These are phyloP conservation scores for Osmoderma eremita DNA, from an alignment of 2,888 invertebrate genomes.

Conservation along the genomic window DNA sequence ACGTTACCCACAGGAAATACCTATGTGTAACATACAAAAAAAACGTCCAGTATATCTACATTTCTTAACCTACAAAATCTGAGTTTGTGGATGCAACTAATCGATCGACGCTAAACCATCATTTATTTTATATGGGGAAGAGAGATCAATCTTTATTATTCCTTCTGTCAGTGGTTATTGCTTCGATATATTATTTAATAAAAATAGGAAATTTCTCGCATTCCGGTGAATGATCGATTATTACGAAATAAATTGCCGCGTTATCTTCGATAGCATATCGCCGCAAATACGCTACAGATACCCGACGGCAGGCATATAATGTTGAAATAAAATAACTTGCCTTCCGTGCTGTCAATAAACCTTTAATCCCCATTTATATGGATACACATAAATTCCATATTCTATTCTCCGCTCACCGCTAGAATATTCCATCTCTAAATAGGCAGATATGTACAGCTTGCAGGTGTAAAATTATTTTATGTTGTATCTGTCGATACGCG, in stretches of 20 bases:
- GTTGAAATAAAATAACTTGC: conserved; percentile 14
- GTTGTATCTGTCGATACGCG: not conserved
- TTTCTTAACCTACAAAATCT: too few species aligned
- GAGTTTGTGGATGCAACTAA: too few species aligned
- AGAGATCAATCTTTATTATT: too few species aligned
- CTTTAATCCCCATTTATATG: conserved; percentile 20
- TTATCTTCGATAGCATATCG: not conserved
- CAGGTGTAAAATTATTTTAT: conserved; percentile 30
- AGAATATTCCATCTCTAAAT: not conserved
- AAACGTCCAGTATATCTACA: too few species aligned
- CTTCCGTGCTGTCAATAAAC: conserved; percentile 10
- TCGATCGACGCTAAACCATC: too few species aligned
- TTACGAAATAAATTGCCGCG: not conserved
- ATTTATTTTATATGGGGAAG: too few species aligned
- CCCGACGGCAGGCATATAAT: conserved; percentile 7
- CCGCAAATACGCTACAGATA: not conserved
- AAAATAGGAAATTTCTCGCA: not conserved
- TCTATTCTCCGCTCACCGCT: not conserved
- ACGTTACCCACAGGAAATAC: too few species aligned
- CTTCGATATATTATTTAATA: not conserved
- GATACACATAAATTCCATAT: conserved; percentile 20
- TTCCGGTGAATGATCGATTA: conserved; percentile 2
- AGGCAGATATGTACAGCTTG: not conserved
- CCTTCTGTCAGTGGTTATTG: not conserved
- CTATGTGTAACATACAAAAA: too few species aligned